A percentile compares a stretch with the other conserved stretches of the same genome.
These are phyloP conservation scores for Calliphora vomitoria DNA, from an alignment of 2,888 invertebrate species.

Conservation along the genomic window DNA sequence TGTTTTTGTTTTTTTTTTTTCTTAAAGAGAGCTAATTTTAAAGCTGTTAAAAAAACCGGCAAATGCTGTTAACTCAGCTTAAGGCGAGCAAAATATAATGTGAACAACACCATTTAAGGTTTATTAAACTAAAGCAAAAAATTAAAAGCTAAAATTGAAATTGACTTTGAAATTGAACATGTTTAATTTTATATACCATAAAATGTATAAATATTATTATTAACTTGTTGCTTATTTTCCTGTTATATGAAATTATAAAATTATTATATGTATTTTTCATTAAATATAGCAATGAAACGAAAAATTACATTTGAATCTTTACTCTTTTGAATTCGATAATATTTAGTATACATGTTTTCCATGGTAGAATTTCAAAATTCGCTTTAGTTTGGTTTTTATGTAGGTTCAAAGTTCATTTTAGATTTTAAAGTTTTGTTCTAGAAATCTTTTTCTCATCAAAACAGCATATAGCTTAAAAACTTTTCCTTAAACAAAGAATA, in stretches of 20 bases:
- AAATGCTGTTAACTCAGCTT: conserved; percentile 29
- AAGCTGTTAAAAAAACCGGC: not conserved
- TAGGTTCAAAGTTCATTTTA: too few species aligned
- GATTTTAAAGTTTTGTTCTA: too few species aligned
- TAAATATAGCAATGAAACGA: too few species aligned
- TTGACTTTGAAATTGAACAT: conserved; percentile 23
- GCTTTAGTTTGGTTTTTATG: too few species aligned
- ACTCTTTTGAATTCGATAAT: too few species aligned
- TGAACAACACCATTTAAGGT: conserved; percentile 61
- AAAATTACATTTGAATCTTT: too few species aligned
- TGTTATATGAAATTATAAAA: not conserved
- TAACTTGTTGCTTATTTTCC: not conserved
- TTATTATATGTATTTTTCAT: not conserved
- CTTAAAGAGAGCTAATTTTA: conserved; percentile 67
- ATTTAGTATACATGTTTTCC: too few species aligned
- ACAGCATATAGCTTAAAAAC: too few species aligned
- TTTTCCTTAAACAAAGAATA: too few species aligned
- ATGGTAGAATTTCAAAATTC: too few species aligned
- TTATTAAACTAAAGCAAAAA: conserved; percentile 47
- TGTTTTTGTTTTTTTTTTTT: not conserved
- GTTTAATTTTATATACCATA: not conserved
- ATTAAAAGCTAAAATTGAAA: not conserved
- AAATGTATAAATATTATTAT: not conserved
- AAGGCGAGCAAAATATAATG: conserved; percentile 17
- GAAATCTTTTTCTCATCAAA: too few species aligned